phyloP scores from a whole-genome alignment of 2,113 vertebrate species.

The Ctenomys sociabilis region DNA sequence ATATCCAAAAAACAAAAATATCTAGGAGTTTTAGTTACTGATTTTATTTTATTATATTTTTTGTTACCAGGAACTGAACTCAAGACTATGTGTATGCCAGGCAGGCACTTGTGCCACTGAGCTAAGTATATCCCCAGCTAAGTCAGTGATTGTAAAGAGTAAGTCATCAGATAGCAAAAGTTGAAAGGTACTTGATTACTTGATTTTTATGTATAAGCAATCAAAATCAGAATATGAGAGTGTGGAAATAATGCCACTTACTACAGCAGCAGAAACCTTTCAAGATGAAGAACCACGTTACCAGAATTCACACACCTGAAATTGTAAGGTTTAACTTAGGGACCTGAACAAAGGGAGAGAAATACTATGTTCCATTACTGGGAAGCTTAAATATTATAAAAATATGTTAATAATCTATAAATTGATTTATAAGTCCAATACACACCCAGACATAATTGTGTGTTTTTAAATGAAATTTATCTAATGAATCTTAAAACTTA shows the following conservation, averaged over 20 bases:
- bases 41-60: not conserved
- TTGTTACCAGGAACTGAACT: too few relatives aligned
- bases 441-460: not conserved
- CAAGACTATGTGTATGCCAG: too few relatives aligned
- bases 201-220: not conserved
- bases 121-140: too few relatives aligned
- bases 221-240: not conserved
- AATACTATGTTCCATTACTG: not conserved
- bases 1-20: not conserved
- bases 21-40: not conserved
- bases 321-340: not conserved
- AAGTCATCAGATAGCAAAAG: not conserved
- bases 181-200: not conserved
- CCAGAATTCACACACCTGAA: not conserved
- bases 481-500: conserved; percentile 19
- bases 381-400: not conserved
- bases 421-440: conserved; percentile 14
- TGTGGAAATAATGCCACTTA: not conserved
- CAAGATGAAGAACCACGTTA: not conserved
- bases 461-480: not conserved
- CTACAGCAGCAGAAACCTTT: not conserved
- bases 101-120: too few relatives aligned
- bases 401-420: not conserved
- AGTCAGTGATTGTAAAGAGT: not conserved
- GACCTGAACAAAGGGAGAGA: not conserved